These are phyloP conservation scores for Tragelaphus scriptus DNA, from an alignment of 2,113 vertebrate species.

Conservation along the genomic window DNA sequence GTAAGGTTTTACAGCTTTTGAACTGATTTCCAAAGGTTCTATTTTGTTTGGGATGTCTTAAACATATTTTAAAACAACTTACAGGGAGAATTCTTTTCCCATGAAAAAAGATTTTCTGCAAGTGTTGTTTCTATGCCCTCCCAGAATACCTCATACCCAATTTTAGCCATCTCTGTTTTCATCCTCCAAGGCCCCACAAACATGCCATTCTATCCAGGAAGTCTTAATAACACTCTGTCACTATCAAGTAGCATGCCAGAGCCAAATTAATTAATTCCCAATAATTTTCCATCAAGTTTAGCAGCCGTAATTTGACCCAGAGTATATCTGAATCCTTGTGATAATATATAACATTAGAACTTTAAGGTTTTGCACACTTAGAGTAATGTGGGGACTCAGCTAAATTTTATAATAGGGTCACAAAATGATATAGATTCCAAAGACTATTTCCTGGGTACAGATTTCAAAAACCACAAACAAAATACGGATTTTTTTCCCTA, in stretches of 20 bases:
- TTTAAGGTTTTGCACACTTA: not conserved
- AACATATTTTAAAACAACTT: not conserved
- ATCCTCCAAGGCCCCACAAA: not conserved
- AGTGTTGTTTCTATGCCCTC: not conserved
- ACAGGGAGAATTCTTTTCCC: not conserved
- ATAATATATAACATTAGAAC: not conserved
- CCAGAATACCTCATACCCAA: not conserved
- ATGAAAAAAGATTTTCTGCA: not conserved
- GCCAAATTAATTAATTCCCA: not conserved
- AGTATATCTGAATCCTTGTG: not conserved
- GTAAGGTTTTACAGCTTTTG: not conserved
- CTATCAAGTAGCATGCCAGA: not conserved
- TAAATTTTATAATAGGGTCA: not conserved
- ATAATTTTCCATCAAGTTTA: not conserved
- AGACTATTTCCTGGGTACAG: slow-evolving; percentile 20
- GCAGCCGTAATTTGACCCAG: not conserved
- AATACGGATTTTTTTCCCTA: not conserved
- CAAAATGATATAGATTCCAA: slow-evolving; percentile 30
- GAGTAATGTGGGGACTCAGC: not conserved
- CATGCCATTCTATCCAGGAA: not conserved
- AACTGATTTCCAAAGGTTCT: not conserved
- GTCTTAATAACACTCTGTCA: not conserved
- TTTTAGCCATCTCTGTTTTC: not conserved
- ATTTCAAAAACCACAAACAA: slow-evolving; percentile 36
- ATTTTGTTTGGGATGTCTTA: not conserved